Conservation (phyloP, 2,113 vertebrate species). For the Podocnemis expansa region DNA sequence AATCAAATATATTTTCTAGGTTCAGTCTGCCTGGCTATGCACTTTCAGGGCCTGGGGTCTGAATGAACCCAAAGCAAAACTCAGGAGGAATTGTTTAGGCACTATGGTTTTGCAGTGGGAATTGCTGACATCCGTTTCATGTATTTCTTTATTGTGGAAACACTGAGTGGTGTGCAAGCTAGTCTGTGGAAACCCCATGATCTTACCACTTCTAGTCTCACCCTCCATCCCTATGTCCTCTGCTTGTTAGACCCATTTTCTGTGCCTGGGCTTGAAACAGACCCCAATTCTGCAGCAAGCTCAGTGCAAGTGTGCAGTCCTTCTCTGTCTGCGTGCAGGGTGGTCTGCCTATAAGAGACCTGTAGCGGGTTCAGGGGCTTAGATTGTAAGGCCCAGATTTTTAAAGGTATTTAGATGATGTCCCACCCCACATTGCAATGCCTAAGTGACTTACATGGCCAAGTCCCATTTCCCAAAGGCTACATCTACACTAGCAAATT, state of each 20-base stretch:
- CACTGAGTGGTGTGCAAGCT: accelerated
- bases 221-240: background rate
- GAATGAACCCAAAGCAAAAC: background rate
- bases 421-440: background rate
- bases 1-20: accelerated
- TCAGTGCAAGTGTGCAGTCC: background rate
- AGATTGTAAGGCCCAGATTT: background rate
- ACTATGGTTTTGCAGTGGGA: background rate
- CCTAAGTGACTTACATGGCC: background rate
- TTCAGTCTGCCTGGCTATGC: accelerated
- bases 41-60: background rate
- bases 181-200: background rate
- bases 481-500: no score
- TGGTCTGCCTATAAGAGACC: background rate
- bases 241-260: background rate
- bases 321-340: background rate
- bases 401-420: background rate
- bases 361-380: background rate
- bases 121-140: background rate
- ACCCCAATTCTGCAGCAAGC: background rate
- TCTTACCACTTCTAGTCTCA: accelerated
- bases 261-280: background rate
- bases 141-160: background rate
- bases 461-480: background rate
- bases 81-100: background rate